phyloP scores from a whole-genome alignment of 2,113 vertebrate species.

The Pituophis catenifer region DNA sequence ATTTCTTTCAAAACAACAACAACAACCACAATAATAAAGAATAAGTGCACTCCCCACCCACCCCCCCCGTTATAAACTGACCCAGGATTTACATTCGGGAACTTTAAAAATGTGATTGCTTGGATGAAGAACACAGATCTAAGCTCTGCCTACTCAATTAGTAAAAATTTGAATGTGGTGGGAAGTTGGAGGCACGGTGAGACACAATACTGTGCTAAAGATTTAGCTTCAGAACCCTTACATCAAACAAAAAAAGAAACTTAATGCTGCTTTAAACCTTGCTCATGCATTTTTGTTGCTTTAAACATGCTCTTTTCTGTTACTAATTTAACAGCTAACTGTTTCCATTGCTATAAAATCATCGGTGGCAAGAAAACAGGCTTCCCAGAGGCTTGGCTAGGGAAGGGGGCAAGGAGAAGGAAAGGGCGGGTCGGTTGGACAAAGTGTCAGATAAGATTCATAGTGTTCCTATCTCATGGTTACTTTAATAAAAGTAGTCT shows the following conservation, averaged over 20 bases:
- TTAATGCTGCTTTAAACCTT: slow-evolving; percentile 70
- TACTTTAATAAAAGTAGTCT: slow-evolving; percentile 79
- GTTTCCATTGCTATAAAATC: slow-evolving; percentile 76
- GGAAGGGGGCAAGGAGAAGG: slow-evolving; percentile 34
- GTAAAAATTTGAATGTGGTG: slow-evolving; percentile 61
- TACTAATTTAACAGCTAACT: slow-evolving; percentile 70
- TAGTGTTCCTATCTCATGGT: slow-evolving; percentile 78
- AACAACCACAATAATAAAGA: slow-evolving; percentile 64
- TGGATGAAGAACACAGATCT: slow-evolving; percentile 69
- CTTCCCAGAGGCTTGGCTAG: slow-evolving; percentile 63
- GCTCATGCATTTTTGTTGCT: slow-evolving; percentile 72
- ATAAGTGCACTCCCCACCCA: slow-evolving; percentile 87
- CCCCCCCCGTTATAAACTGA: slow-evolving; percentile 69
- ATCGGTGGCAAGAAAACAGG: slow-evolving; percentile 71
- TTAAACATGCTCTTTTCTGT: slow-evolving; percentile 76
- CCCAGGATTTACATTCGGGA: slow-evolving; percentile 76
- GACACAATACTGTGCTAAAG: slow-evolving; percentile 54
- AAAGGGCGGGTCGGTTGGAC: not conserved
- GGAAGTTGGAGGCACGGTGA: slow-evolving; percentile 62
- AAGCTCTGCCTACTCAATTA: slow-evolving; percentile 71
- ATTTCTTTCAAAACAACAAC: slow-evolving; percentile 66
- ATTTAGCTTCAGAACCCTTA: slow-evolving; percentile 64
- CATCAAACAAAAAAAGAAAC: slow-evolving; percentile 35
- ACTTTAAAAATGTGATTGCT: slow-evolving; percentile 58
- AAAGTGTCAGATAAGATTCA: slow-evolving; percentile 73